These are phyloP conservation scores for Chrysolophus pictus DNA, from an alignment of 2,797 vertebrate genomes.

Conservation along the genomic window DNA sequence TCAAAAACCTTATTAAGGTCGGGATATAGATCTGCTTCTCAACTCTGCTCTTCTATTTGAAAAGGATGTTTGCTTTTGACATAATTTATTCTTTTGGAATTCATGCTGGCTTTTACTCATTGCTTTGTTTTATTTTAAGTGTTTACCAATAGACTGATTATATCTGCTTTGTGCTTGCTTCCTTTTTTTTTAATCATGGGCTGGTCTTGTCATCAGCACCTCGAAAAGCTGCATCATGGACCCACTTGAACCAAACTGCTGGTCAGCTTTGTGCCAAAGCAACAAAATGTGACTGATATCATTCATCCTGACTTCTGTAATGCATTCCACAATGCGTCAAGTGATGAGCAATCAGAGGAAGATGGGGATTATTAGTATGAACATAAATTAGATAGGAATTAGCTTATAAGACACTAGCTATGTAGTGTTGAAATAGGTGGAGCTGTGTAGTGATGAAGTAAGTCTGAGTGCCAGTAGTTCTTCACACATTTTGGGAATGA, in stretches of 20 bases:
- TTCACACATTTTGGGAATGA: background rate
- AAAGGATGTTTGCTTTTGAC: background rate
- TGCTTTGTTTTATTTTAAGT: background rate
- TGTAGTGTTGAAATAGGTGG: slow-evolving; percentile 31
- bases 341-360: slow-evolving; percentile 2
- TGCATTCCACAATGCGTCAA: background rate
- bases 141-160: background rate
- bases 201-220: background rate
- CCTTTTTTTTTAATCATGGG: background rate
- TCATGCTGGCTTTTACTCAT: background rate
- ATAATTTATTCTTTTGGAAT: background rate
- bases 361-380: background rate
- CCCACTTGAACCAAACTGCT: background rate
- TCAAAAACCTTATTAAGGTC: background rate
- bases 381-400: background rate
- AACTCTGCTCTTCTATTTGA: background rate
- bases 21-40: background rate
- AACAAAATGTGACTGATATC: background rate
- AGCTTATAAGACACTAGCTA: background rate
- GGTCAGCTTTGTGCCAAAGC: background rate
- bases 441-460: background rate
- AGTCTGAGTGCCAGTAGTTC: background rate
- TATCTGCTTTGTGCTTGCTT: background rate
- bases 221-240: background rate
- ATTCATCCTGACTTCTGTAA: background rate